Evolutionary conservation across 1,140 invertebrate genomes (phyloP), one percentile per base, ranked within the genome.

Genomic region (Thalassaphorura encarpata): DNA sequence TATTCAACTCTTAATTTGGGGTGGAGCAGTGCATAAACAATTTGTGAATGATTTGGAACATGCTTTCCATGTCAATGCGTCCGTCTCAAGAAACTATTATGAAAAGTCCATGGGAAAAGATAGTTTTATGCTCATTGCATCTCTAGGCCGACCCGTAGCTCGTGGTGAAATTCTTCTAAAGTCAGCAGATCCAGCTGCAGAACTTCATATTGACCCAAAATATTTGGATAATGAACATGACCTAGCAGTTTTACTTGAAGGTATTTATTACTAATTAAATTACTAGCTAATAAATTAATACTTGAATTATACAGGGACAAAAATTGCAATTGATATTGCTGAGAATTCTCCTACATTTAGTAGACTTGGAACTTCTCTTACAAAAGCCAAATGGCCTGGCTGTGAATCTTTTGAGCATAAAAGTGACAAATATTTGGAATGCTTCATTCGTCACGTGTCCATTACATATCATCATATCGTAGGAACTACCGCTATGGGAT

Each of bases 401-500:
- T 56, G 55, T 27, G 41, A 56, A 29, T 41, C 51, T 45, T 45
- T 51, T 2, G 1, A 3, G 6, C 52, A 51, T 36, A 19, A 48
- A 45, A 51, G 39, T 1, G 19, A 36, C 6, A 21, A 43, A 5
- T 56, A 56, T 24, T 56, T 39, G 40, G 67, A 71, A 40, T 79
- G 77, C 59, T 50, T 73, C 18, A 53, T 61, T 3, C 56, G 65
- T 11, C 56, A 64, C 43, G 62, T 83, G 8, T 78, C 77, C 0
- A 79, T 80, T 39, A 68, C 69, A 6, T 74, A 84, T 59, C 83
- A 86, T 64, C 84, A 89, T 66, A 82, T 83, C 56, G 72, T 80
- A 5, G 75, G 80, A 0, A 85, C 84, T 0, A 80, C 77, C 24
- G 85, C 83, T 69, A 90, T 90, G 87, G 87, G 87, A 0, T 79